A percentile compares a stretch with the other conserved stretches of the same genome.
Evolutionary conservation across 2,113 vertebrate species (phyloP).

Genomic region (Urocynchramus pylzowi): DNA sequence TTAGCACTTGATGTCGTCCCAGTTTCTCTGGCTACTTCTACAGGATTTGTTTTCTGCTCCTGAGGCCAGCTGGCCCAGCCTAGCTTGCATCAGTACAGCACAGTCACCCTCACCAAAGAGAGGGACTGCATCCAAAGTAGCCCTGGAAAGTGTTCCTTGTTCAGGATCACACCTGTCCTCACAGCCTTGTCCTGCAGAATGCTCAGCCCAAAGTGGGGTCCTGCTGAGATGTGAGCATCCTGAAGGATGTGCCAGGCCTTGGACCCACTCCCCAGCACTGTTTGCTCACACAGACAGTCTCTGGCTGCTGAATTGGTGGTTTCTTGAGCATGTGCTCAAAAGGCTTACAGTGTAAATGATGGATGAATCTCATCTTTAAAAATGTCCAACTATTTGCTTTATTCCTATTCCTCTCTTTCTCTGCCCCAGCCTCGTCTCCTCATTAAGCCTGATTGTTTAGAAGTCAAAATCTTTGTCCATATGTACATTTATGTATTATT

Average conservation of each 20-base stretch:
- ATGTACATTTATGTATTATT: neutral
- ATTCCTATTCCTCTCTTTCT: neutral
- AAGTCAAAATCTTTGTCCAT: neutral
- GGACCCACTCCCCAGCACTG: neutral
- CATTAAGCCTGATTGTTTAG: neutral
- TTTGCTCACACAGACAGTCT: neutral
- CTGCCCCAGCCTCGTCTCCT: neutral
- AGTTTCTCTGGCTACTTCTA: neutral
- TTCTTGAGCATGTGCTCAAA: neutral
- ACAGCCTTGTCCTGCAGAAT: neutral
- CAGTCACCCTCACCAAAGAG: neutral
- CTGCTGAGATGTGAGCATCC: neutral
- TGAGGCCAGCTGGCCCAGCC: neutral
- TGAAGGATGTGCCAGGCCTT: neutral
- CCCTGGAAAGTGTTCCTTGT: neutral
- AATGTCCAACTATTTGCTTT: neutral
- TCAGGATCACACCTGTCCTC: neutral
- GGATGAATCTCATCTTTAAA: neutral
- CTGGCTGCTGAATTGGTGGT: neutral
- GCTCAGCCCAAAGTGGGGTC: neutral
- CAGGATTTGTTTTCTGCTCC: neutral
- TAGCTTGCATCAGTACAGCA: neutral
- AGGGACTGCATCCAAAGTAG: neutral
- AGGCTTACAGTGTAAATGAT: neutral
- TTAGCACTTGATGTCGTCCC: neutral